Conservation (phyloP, 2,113 vertebrate genomes). For the Dasypus novemcinctus region DNA sequence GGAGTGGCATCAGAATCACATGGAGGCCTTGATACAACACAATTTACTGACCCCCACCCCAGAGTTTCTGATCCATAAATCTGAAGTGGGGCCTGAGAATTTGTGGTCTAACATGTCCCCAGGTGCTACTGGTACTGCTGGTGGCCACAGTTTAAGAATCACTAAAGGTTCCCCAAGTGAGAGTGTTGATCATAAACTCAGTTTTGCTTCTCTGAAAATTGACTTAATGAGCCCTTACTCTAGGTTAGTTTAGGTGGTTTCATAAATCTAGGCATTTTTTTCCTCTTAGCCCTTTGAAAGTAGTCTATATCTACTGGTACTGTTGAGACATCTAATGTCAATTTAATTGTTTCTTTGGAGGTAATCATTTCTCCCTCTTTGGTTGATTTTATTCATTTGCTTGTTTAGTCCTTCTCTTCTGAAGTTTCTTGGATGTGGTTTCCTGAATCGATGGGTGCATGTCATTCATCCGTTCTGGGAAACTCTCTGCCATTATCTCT, state of each 20-base stretch:
- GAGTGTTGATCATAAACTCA: not conserved
- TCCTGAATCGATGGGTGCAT: not conserved
- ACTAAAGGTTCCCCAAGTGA: not conserved
- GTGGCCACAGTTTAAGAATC: not conserved
- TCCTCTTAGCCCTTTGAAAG: not conserved
- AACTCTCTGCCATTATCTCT: not conserved
- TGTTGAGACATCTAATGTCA: not conserved
- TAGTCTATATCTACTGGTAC: not conserved
- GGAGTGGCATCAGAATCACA: not conserved
- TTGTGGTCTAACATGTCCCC: not conserved
- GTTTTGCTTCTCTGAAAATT: not conserved
- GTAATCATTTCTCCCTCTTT: not conserved
- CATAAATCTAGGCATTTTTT: not conserved
- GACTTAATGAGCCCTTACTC: not conserved
- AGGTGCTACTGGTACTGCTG: not conserved
- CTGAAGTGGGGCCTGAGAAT: rapidly evolving
- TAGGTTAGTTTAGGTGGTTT: not conserved
- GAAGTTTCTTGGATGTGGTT: not conserved
- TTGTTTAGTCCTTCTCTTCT: not conserved
- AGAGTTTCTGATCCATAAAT: not conserved
- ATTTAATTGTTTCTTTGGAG: not conserved
- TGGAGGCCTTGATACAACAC: not conserved
- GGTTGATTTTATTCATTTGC: not conserved
- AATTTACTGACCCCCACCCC: rapidly evolving
- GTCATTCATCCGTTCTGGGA: not conserved